Evolutionary conservation across 2,113 vertebrate species (phyloP), one percentile per base, ranked within the genome.

Genomic region (Stigmatopora nigra): DNA sequence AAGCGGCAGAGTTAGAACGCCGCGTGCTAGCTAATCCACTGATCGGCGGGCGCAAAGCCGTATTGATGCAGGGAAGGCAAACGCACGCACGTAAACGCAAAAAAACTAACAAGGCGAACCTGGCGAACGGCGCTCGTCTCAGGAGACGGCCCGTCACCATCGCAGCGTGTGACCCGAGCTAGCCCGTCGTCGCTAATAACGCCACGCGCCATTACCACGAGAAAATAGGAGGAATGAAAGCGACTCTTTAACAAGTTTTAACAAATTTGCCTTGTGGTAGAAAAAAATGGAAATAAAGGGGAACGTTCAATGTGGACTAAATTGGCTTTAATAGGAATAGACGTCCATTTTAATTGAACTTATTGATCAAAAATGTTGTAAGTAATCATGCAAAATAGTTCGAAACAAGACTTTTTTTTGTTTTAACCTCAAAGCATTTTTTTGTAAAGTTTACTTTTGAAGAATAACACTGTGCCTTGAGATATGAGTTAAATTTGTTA

Each of bases 11-110:
- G 63, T 25, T 65, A 76, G 70, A 72, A 73, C 76, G 71, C 75
- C 62, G 84, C 70, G 84, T 64, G 78, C 72, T 84, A 57, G 80
- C 81, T 79, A 84, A 81, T 75, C 71, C 67, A 76, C 69, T 78
- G 83, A 82, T 73, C 68, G 82, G 79, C 73, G 75, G 82, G 79
- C 73, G 75, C 75, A 79, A 82, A 79, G 61, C 38, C 52, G 75
- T 81, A 84, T 70, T 75, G 78, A 82, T 79, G 75, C 71, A 79
- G 73, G 71, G 72, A 74, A 68, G 80, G 59, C 82, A 62, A 72
- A 25, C 52, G 3, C 15, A 36, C 56, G 9, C 25, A 14, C 52
- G 5, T 19, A 52, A 16, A 11, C 20, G 22, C 11, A 53, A 73
- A 19, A 65, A 72, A 71, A 64, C 70, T 73, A 71, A 68, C 56